These are phyloP conservation scores for Spea bombifrons DNA, from an alignment of 2,113 vertebrate genomes.

Conservation along the genomic window DNA sequence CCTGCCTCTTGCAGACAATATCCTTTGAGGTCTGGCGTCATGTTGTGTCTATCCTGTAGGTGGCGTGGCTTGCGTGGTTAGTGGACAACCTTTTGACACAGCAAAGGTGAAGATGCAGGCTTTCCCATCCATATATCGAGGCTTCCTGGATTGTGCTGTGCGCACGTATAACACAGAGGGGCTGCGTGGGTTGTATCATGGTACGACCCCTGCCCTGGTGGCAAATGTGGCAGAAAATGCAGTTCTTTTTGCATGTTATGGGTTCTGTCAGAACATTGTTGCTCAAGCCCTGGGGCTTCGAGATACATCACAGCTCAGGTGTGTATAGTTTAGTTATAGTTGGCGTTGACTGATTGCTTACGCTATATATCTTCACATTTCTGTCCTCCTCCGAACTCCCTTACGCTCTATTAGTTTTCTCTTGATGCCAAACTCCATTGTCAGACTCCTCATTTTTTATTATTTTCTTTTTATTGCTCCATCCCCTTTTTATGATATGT, in stretches of 20 bases:
- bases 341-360: neutral
- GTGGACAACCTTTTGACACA: constrained; percentile 57
- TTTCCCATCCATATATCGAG: constrained; percentile 51
- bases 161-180: constrained; percentile 50
- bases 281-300: constrained; percentile 36
- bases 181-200: constrained; percentile 51
- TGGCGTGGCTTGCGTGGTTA: constrained; percentile 51
- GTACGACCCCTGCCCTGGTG: constrained; percentile 52
- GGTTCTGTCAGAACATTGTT: constrained; percentile 53
- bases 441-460: neutral
- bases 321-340: neutral
- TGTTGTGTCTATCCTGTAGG: constrained; percentile 28
- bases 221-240: constrained; percentile 54
- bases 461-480: neutral
- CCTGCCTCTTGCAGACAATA: no score
- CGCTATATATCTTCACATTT: neutral
- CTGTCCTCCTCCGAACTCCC: neutral
- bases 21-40: neutral
- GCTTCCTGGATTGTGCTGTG: constrained; percentile 50
- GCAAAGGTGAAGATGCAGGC: constrained; percentile 58
- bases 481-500: constrained; percentile 24
- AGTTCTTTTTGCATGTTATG: constrained; percentile 55
- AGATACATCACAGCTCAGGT: constrained; percentile 49
- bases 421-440: neutral
- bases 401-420: neutral